These are phyloP conservation scores for Borostomias antarcticus DNA, from an alignment of 2,797 vertebrate species.

Conservation along the genomic window DNA sequence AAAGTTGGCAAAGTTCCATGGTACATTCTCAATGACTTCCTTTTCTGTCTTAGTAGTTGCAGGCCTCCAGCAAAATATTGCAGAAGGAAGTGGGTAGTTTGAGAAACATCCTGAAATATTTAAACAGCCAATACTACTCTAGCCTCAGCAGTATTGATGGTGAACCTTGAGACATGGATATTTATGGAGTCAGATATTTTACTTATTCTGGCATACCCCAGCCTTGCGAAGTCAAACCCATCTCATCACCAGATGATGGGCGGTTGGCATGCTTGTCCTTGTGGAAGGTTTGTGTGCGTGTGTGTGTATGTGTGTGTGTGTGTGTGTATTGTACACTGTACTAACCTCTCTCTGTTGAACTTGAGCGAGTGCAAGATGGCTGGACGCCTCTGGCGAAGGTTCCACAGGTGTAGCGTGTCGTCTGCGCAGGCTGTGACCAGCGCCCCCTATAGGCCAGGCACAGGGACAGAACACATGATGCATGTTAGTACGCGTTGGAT, in stretches of 20 bases:
- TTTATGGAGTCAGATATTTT: conserved; percentile 9
- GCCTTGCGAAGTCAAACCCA: neutral
- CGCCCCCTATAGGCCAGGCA: conserved; percentile 81
- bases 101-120: conserved; percentile 13
- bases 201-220: neutral
- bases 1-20: neutral
- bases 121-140: neutral
- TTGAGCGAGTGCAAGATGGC: conserved; percentile 97
- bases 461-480: neutral
- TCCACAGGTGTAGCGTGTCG: conserved; percentile 97
- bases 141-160: neutral
- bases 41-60: neutral
- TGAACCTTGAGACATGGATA: conserved; percentile 9
- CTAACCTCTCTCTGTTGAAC: conserved; percentile 97
- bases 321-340: neutral
- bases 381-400: conserved; percentile 93
- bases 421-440: conserved; percentile 95
- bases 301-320: neutral
- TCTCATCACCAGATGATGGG: neutral
- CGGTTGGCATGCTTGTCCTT: neutral
- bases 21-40: neutral
- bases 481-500: no score
- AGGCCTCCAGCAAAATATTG: neutral
- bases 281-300: conserved; percentile 6
- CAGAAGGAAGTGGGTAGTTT: neutral